phyloP scores from a whole-genome alignment of 2,797 vertebrate species.

The Neomorphus geoffroyi region DNA sequence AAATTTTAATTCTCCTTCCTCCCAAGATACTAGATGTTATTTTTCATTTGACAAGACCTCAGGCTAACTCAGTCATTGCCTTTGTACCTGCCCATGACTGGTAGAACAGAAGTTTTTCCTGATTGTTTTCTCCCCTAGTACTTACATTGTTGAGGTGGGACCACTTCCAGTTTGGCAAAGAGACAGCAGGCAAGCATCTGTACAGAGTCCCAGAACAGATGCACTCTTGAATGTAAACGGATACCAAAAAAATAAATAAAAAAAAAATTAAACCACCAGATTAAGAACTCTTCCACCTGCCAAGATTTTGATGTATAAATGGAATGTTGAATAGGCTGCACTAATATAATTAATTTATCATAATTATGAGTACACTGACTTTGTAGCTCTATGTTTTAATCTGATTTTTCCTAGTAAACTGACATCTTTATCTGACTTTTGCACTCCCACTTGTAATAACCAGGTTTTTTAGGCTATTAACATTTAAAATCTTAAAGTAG shows the following conservation, averaged over 20 bases:
- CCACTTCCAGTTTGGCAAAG: conserved; percentile 2
- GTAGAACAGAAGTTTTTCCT: neutral
- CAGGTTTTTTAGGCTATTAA: neutral
- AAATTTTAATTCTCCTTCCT: neutral
- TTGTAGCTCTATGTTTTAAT: neutral
- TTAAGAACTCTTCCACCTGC: conserved; percentile 4
- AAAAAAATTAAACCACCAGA: conserved; percentile 6
- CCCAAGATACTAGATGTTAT: conserved; percentile 12
- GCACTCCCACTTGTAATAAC: neutral
- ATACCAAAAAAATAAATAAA: neutral
- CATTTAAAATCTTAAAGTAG: neutral
- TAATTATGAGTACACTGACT: conserved; percentile 10
- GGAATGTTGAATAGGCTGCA: conserved; percentile 1
- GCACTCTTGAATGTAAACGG: conserved; percentile 1
- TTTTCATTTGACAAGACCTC: conserved; percentile 40
- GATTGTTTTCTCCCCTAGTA: neutral
- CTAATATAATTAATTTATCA: conserved; percentile 26
- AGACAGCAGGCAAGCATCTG: conserved; percentile 25
- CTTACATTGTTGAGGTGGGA: neutral
- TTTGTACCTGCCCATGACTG: conserved; percentile 2
- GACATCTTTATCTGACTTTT: neutral
- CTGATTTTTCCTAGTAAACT: neutral
- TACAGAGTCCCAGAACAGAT: conserved; percentile 28
- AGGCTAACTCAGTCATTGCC: conserved; percentile 1
- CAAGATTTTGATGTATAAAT: conserved; percentile 19